Evolutionary conservation across 2,888 invertebrate genomes (phyloP), one percentile per base, ranked within the genome.

Genomic region (Melieria picta): DNA sequence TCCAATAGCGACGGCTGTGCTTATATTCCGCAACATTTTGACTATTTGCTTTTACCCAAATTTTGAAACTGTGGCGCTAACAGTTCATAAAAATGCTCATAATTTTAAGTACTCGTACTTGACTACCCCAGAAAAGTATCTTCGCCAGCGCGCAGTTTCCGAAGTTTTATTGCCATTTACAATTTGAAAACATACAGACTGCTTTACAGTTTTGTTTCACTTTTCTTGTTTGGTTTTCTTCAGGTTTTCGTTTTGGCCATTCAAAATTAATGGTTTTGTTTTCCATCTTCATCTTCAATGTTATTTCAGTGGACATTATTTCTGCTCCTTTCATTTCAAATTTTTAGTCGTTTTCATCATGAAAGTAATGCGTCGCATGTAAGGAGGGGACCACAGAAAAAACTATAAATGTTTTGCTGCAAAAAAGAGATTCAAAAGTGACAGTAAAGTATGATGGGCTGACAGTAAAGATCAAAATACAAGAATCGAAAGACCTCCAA

Each of bases 41-140:
- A 30, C 30, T 30, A 30, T 30, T 30, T 30, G 30, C 30, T 30
- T 30, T 30, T 30, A 30, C 30, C 30, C 30, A 30, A 30, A 30
- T 30, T 30, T 43, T 63, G 16, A 65, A 65, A 47, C n/a, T 65
- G 58, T 65, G 70, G 70, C 70, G 70, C 70, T 70, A 64, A 30
- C 50, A 45, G 42, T 64, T 70, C 64, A 65, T 70, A 65, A 70
- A 68, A 70, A 64, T 70, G 56, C 45, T 61, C 67, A 30, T 67
- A 67, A 67, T 67, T 66, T 67, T 67, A 67, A 67, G 67, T 67
- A 43, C 52, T 11, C 52, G 55, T 13, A 55, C n/a, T 43, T 7
- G 30, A 30, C 30, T 30, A 30, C 30, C 30, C 30, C 30, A 30
- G 30, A 30, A 30, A 30, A 30, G 30, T 30, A 30, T 30, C 2